Conservation (phyloP, 2,888 invertebrate species). For the Platycnemis pennipes region DNA sequence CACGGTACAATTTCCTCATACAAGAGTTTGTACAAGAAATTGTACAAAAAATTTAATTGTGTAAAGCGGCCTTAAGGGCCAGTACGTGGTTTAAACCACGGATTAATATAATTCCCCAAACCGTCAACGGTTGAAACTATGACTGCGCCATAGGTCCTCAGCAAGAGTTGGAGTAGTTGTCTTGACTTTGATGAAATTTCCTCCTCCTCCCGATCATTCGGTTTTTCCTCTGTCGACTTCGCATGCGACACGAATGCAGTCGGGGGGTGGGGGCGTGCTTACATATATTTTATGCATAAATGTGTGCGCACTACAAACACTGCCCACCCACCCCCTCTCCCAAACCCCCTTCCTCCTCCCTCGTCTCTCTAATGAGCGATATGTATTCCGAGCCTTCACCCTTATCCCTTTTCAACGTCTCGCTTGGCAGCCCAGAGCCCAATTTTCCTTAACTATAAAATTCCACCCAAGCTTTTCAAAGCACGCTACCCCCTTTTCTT, state of each 20-base stretch:
- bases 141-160: too few relatives aligned
- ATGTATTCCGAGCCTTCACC: constrained; percentile 42
- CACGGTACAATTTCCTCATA: too few relatives aligned
- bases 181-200: not conserved
- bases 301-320: not conserved
- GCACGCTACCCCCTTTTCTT: not conserved
- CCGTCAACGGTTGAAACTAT: too few relatives aligned
- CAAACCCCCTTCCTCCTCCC: not conserved
- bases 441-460: constrained; percentile 30
- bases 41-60: too few relatives aligned
- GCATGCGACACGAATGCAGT: not conserved
- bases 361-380: constrained; percentile 33
- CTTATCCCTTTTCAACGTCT: constrained; percentile 28
- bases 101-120: too few relatives aligned
- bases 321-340: not conserved
- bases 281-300: constrained; percentile 23
- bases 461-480: constrained; percentile 13
- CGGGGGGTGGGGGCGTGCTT: not conserved
- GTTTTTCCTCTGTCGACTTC: not conserved
- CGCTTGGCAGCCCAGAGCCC: not conserved
- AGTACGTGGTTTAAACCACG: too few relatives aligned
- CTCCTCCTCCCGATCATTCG: not conserved
- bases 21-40: too few relatives aligned
- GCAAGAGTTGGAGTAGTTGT: not conserved
- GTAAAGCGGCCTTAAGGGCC: too few relatives aligned